Percentiles rank a stretch among this genome's conserved stretches.
Conservation (phyloP, 2,888 invertebrate species). For the Bembecia ichneumoniformis region DNA sequence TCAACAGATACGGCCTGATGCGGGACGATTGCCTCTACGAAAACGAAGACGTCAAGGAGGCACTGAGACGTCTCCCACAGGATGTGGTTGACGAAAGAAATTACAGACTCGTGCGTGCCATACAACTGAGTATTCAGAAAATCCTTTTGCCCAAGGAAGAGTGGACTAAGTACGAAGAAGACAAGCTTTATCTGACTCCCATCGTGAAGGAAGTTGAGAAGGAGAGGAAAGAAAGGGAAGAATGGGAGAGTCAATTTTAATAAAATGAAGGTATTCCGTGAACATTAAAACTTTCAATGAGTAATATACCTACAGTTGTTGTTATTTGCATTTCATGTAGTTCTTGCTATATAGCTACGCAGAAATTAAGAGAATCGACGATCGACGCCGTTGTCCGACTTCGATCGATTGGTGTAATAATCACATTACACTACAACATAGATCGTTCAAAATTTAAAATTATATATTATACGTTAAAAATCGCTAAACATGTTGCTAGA, state of each 20-base stretch:
- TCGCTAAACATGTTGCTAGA: too few species aligned
- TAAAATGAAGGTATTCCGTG: slow-evolving; percentile 3
- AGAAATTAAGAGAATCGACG: too few species aligned
- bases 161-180: slow-evolving; percentile 93
- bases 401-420: too few species aligned
- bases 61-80: slow-evolving; percentile 83
- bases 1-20: slow-evolving; percentile 86
- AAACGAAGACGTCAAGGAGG: slow-evolving; percentile 82
- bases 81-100: slow-evolving; percentile 84
- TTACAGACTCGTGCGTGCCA: slow-evolving; percentile 86
- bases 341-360: too few species aligned
- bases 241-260: slow-evolving; percentile 83
- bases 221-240: slow-evolving; percentile 83
- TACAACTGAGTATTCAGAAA: slow-evolving; percentile 84
- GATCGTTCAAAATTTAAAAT: too few species aligned
- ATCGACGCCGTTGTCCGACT: too few species aligned
- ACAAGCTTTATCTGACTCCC: slow-evolving; percentile 83
- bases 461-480: too few species aligned
- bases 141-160: slow-evolving; percentile 87
- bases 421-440: too few species aligned
- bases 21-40: slow-evolving; percentile 85
- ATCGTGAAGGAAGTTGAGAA: slow-evolving; percentile 83
- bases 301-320: too few species aligned
- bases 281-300: too few species aligned
- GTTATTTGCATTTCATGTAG: too few species aligned